phyloP scores from a whole-genome alignment of 2,888 invertebrate species.

The Hyposoter dolosus region DNA sequence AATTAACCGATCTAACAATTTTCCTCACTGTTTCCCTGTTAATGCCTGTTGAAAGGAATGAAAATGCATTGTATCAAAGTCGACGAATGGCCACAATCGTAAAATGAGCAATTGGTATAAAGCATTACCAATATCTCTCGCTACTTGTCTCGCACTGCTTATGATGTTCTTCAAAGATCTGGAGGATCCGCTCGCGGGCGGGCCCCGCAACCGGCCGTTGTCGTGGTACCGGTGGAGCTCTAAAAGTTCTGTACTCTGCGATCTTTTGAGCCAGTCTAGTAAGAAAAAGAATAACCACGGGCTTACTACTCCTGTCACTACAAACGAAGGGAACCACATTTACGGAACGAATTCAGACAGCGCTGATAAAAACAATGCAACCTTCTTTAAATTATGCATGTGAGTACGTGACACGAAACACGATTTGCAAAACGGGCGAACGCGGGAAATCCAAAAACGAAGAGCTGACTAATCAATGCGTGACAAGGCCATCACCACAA shows the following conservation, averaged over 20 bases:
- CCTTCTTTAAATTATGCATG: no score
- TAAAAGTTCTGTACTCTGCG: neutral
- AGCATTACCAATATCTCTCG: neutral
- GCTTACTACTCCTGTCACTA: no score
- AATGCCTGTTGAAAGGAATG: neutral
- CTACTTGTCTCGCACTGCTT: neutral
- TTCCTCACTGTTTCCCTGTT: slow-evolving; percentile 22
- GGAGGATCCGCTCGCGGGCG: neutral
- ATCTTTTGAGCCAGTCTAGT: neutral
- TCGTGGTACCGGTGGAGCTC: neutral
- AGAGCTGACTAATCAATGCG: no score
- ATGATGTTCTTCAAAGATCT: neutral
- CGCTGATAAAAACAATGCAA: no score
- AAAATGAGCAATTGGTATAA: neutral
- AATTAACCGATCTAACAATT: slow-evolving; percentile 23
- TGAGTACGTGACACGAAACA: no score
- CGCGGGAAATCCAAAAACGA: no score
- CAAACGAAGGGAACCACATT: no score
- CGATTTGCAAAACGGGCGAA: no score
- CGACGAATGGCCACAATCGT: no score
- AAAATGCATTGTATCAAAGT: no score
- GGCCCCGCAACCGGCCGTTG: neutral
- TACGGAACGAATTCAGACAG: no score
- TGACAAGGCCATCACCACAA: no score
- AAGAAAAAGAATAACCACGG: neutral